Conservation (phyloP, 2,888 invertebrate species). For the Ernsta delagoae region DNA sequence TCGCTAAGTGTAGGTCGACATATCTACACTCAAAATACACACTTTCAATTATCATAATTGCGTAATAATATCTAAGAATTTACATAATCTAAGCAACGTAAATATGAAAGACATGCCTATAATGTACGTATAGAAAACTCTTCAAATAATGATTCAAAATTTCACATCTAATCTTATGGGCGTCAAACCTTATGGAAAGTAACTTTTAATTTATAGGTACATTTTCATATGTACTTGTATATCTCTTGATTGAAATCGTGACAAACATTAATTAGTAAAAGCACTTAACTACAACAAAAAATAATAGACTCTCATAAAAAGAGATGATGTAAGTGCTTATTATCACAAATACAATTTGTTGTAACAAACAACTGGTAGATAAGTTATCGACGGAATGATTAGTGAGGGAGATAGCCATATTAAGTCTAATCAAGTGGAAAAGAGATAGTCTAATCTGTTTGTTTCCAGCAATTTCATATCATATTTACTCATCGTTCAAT, state of each 20-base stretch:
- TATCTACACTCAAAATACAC: no score
- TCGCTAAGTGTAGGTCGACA: no score
- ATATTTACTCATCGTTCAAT: constrained; percentile 12
- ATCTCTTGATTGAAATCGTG: constrained; percentile 29
- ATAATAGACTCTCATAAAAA: constrained; percentile 30
- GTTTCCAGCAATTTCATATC: constrained; percentile 22
- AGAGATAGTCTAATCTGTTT: constrained; percentile 33
- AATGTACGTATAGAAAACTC: no score
- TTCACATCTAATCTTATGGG: no score
- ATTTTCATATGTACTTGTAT: not conserved
- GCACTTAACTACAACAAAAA: constrained; percentile 22
- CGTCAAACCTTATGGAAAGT: no score
- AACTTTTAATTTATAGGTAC: no score
- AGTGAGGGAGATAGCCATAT: constrained; percentile 40
- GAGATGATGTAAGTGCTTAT: constrained; percentile 40
- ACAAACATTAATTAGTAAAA: constrained; percentile 32
- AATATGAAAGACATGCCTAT: no score
- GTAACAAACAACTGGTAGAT: constrained; percentile 43
- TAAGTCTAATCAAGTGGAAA: constrained; percentile 16
- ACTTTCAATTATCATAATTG: no score
- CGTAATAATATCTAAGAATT: no score
- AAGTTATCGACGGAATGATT: constrained; percentile 41
- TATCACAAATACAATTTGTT: constrained; percentile 42
- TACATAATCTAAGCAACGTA: no score
- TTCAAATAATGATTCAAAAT: no score